Evolutionary conservation across 2,797 vertebrate species (phyloP).

Genomic region (Otolemur crassicaudatus): DNA sequence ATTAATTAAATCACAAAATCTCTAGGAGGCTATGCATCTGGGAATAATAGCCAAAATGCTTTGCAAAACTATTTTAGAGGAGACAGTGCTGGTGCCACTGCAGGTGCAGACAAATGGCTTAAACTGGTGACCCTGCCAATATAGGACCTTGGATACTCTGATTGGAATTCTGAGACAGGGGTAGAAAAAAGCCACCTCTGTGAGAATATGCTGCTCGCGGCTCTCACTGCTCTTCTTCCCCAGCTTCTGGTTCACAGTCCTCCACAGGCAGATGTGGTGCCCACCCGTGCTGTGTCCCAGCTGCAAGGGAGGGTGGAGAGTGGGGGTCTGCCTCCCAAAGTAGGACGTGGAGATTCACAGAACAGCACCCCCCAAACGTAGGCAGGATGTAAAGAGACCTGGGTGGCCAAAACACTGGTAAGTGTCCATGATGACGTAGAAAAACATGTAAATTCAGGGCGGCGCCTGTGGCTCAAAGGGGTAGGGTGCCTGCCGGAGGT

Average conservation of each 20-base stretch:
- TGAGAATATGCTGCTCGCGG: accelerated
- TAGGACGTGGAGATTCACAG: neutral
- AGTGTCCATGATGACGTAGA: neutral
- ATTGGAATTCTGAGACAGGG: neutral
- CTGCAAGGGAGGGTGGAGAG: neutral
- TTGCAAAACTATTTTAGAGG: neutral
- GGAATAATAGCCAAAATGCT: neutral
- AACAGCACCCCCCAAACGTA: neutral
- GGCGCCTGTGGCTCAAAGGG: no score
- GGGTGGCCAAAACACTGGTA: neutral
- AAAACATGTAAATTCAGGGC: neutral
- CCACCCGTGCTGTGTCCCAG: neutral
- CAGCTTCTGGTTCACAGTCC: neutral
- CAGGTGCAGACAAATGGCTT: neutral
- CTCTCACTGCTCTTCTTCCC: accelerated
- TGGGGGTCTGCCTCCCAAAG: neutral
- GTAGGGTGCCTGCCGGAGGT: no score
- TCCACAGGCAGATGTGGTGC: no score
- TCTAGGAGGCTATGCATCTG: neutral
- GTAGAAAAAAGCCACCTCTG: no score
- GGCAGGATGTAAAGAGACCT: neutral
- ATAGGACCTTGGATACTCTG: neutral
- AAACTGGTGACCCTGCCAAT: neutral
- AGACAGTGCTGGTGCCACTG: neutral
- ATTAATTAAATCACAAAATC: neutral